phyloP scores from a whole-genome alignment of 35 echinoderm and acorn worm genomes.

The Acanthaster planci region DNA sequence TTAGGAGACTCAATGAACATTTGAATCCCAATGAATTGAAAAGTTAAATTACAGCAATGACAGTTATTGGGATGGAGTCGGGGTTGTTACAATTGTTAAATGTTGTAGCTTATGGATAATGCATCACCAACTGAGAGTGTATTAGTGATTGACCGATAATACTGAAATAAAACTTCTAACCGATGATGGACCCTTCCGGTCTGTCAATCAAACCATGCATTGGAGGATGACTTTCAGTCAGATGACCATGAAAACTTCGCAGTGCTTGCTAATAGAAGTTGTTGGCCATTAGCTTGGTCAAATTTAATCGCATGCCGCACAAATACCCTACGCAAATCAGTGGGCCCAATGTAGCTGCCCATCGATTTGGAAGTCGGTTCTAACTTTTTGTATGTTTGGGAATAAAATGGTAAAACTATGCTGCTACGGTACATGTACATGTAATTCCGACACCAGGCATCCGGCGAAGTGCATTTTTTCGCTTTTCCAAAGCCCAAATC shows the following conservation, averaged over 20 bases:
- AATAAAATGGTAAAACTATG: constrained; percentile 10
- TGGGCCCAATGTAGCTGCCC: not conserved
- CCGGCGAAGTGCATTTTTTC: constrained; percentile 1
- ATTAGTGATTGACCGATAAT: too few relatives aligned
- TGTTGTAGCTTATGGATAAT: too few relatives aligned
- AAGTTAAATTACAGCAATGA: too few relatives aligned
- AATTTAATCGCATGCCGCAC: constrained; percentile 7
- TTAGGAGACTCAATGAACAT: too few relatives aligned
- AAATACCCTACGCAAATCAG: not conserved
- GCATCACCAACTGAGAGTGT: too few relatives aligned
- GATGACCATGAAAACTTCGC: constrained; percentile 10
- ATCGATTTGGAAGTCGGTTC: not conserved
- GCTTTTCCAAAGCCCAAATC: constrained; percentile 31
- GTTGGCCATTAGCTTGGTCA: constrained; percentile 7
- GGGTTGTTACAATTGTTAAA: too few relatives aligned
- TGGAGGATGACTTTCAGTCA: not conserved
- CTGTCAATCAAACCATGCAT: constrained; percentile 20
- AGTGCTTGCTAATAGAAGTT: not conserved
- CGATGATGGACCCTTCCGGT: constrained; percentile 6
- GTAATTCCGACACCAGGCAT: constrained; percentile 38
- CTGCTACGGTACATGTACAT: constrained; percentile 21
- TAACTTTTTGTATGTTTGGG: not conserved
- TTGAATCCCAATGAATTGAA: too few relatives aligned
- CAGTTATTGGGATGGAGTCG: too few relatives aligned
- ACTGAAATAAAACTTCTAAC: too few relatives aligned